Evolutionary conservation across 2,888 invertebrate species (phyloP), one percentile per base, ranked within the genome.

Genomic region (Nineta flava): DNA sequence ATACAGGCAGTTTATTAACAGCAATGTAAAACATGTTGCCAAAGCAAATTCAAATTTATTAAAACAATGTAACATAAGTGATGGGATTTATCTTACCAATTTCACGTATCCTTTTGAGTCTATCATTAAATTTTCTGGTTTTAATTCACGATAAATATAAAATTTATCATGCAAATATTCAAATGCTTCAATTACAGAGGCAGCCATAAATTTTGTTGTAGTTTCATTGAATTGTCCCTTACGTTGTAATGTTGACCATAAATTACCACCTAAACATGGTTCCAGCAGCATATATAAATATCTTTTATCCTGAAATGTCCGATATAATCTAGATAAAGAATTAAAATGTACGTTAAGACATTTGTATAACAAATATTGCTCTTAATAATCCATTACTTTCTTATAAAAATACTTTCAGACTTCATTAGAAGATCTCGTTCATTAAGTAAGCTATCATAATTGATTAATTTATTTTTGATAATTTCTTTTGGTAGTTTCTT

Each of bases 221-320:
- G 73, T 71, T 58, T 94, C 92, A 52, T 88, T 82, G 65, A 95
- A 94, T 61, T 73, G 77, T 35, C 78, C 71, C 48, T 64, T 65
- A 50, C 62, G 65, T 59, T 94, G 84, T 54, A 95, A 75, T 12
- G 93, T 81, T 1, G 91, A 90, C 90, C 93, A 96, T 12, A 95
- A 79, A 65, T 95, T 95, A 2, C 95, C 95, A 1, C 95, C 95
- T 48, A 96, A 74, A 59, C 94, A 91, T 1, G 87, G 83, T 69
- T 96, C 96, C 84, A 96, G 87, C 46, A 96, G 69, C 72, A 95
- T 92, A 65, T 95, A 96, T 2, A 96, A 83, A 65, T 86, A 93
- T 63, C 92, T 93, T 52, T 76, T 77, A 67, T 96, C 94, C 60
- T 86, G 85, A 66, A 83, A 95, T 2, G 95, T 96, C 57, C 83